Evolutionary conservation across 2,797 vertebrate species (phyloP), one percentile per base, ranked within the genome.

Genomic region (Cuniculus paca): DNA sequence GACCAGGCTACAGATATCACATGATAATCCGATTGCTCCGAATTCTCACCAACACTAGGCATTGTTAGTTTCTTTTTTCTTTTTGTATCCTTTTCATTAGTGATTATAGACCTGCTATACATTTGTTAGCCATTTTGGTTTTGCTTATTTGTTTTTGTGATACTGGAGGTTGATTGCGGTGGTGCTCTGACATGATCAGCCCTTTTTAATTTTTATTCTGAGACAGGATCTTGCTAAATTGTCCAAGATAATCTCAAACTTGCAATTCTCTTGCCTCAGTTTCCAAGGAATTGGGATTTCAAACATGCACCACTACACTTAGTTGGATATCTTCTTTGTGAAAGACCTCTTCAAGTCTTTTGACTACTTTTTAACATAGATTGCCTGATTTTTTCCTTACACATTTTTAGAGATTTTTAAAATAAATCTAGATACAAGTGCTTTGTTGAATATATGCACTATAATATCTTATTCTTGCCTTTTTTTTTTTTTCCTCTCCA

Each of bases 1-100:
- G 8, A 54, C 5, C 84, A 45, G 34, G 17, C 13, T 10, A 31
- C 34, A 90, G n/a, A 26, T 0, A 2, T 26, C 0, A 0, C 22
- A 1, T 1, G 45, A 72, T 75, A 80, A 58, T 31, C 48, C 39
- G 9, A 7, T 12, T 42, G 34, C 14, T 45, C 63, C 3, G 5
- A 42, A 39, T 52, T 11, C 54, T 61, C 1, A 12, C 63, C 58
- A 80, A 39, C 36, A 45, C 36, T 78, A 36, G 31, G 22, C 88
- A 60, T 6, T 22, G 19, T 28, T 19, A 0, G 28, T 58, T 7
- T 79, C 56, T 31, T 72, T 74, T 54, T 56, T 22, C 56, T n/a
- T 42, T 52, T 36, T 52, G 11, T 45, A 61, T 20, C 80, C 19
- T 36, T 61, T 45, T 56, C 19, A n/a, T n/a, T 80, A 48, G 28